Conservation (phyloP, 2,113 vertebrate genomes). For the Equus quagga region DNA sequence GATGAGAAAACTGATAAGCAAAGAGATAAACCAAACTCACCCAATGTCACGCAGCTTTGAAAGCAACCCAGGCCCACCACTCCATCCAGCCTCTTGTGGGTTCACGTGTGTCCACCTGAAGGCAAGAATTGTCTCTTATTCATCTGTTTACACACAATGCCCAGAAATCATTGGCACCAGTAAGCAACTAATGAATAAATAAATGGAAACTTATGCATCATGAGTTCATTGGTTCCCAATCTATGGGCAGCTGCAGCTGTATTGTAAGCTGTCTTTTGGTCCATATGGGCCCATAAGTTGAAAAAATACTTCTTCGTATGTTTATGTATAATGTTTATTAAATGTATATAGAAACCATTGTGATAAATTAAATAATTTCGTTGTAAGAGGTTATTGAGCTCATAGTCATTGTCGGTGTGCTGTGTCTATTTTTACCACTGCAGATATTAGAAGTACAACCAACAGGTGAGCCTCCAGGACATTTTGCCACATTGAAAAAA, state of each 20-base stretch:
- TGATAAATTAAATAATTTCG: background rate
- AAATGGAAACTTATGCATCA: fast-evolving
- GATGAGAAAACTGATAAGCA: background rate
- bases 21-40: background rate
- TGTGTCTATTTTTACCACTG: background rate
- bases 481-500: background rate
- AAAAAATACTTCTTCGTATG: background rate
- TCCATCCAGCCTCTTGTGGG: background rate
- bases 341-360: background rate
- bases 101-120: background rate
- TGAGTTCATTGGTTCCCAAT: background rate
- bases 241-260: fast-evolving
- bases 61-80: fast-evolving
- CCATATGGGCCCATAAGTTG: background rate
- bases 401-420: background rate
- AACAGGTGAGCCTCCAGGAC: background rate
- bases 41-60: fast-evolving
- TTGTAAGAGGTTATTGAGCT: background rate
- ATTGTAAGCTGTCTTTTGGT: background rate
- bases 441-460: background rate
- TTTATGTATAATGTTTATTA: background rate
- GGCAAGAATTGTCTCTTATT: fast-evolving
- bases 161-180: fast-evolving
- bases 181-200: background rate
- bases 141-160: fast-evolving